These are phyloP conservation scores for Platygyra sinensis DNA, from an alignment of 64 coral and sea anemone species.

Conservation along the genomic window DNA sequence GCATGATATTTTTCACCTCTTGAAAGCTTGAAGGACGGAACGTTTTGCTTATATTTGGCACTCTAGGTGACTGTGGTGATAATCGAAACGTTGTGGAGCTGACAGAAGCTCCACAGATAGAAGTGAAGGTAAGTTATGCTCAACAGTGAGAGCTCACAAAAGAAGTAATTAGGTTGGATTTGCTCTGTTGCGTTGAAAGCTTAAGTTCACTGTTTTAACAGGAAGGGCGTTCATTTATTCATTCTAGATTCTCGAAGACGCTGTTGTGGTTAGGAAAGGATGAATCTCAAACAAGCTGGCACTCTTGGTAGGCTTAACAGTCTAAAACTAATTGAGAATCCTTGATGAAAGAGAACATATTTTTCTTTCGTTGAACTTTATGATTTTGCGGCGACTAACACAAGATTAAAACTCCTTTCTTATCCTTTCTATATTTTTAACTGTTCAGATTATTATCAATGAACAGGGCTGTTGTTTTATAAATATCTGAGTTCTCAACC, in stretches of 20 bases:
- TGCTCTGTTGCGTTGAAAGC: neutral
- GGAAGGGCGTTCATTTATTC: conserved; percentile 7
- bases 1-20: conserved; percentile 3
- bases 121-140: neutral
- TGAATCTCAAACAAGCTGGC: neutral
- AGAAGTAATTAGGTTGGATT: neutral
- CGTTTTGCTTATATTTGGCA: conserved; percentile 11
- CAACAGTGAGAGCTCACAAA: neutral
- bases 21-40: neutral
- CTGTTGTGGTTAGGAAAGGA: neutral
- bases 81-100: neutral
- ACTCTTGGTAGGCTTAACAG: neutral
- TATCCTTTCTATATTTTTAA: no score
- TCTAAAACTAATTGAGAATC: neutral
- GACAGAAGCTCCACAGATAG: neutral
- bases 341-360: neutral
- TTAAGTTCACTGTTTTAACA: neutral
- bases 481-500: no score
- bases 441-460: no score
- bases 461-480: no score
- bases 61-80: neutral
- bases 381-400: no score
- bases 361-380: neutral
- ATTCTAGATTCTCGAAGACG: conserved; percentile 18
- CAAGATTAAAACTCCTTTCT: no score